phyloP scores from a whole-genome alignment of 1,140 invertebrate species.

The Drosophila simulans region DNA sequence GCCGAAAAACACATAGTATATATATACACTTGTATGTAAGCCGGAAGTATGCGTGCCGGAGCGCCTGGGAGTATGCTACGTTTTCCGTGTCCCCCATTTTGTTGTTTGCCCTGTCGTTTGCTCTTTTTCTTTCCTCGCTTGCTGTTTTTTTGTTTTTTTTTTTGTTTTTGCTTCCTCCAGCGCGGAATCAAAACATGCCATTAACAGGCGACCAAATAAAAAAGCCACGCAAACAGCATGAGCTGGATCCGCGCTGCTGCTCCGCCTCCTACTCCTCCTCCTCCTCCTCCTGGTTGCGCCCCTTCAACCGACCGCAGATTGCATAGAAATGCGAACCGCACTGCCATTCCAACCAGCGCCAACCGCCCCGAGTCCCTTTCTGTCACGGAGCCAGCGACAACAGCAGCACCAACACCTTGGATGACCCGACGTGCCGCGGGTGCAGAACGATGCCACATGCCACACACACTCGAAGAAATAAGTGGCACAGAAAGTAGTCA shows the following conservation, averaged over 20 bases:
- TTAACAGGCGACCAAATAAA: constrained; percentile 54
- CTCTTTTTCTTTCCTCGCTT: constrained; percentile 5
- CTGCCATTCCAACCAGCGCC: not conserved
- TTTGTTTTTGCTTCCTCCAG: constrained; percentile 15
- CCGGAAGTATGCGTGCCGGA: constrained; percentile 39
- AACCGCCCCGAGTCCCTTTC: not conserved
- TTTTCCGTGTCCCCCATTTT: constrained; percentile 6
- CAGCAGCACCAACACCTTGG: constrained; percentile 34
- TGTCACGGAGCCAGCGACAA: constrained; percentile 17
- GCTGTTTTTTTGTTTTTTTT: constrained; percentile 3
- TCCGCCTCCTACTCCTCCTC: not conserved
- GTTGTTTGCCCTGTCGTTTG: constrained; percentile 55
- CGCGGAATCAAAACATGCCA: constrained; percentile 73
- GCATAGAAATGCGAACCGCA: constrained; percentile 34
- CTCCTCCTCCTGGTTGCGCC: too few species aligned
- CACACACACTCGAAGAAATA: not conserved
- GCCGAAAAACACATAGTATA: not conserved
- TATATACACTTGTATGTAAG: not conserved
- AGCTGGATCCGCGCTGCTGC: constrained; percentile 9
- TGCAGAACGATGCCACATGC: constrained; percentile 23
- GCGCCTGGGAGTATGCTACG: constrained; percentile 30
- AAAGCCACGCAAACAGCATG: constrained; percentile 31
- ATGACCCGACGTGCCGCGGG: constrained; percentile 28
- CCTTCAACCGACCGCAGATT: constrained; percentile 10
- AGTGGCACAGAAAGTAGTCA: too few species aligned